Conservation (phyloP, 2,888 invertebrate genomes). For the Aspidiotus rigidus region DNA sequence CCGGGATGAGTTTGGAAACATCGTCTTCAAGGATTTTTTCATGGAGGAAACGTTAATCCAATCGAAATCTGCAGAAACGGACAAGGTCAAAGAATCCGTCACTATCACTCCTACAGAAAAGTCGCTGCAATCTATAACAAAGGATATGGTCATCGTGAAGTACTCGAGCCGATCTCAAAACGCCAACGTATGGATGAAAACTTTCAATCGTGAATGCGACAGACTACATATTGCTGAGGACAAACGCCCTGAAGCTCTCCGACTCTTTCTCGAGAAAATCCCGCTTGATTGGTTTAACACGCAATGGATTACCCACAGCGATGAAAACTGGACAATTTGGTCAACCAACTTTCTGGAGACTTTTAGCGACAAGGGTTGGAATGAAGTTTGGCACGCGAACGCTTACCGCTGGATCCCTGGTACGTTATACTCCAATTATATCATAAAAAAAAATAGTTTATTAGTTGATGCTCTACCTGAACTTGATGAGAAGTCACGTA, state of each 20-base stretch:
- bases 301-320: too few relatives aligned
- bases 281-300: conserved; percentile 15
- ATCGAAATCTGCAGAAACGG: not conserved
- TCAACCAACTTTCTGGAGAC: conserved; percentile 16
- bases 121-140: conserved; percentile 12
- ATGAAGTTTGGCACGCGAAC: conserved; percentile 3
- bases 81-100: not conserved
- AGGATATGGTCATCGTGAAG: conserved; percentile 3
- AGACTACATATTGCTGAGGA: not conserved
- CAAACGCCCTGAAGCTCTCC: not conserved
- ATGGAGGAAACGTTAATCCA: not conserved
- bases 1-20: conserved; percentile 15
- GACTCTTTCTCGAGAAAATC: conserved; percentile 14
- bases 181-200: conserved; percentile 16
- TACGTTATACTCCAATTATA: not conserved
- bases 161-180: not conserved
- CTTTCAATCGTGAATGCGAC: conserved; percentile 18
- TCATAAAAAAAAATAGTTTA: conserved; percentile 3
- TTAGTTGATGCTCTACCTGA: not conserved
- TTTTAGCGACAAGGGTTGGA: conserved; percentile 23
- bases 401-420: not conserved
- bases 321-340: conserved; percentile 14
- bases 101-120: too few relatives aligned
- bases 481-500: not conserved
- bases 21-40: conserved; percentile 9